These are phyloP conservation scores for Hippocampus comes DNA, from an alignment of 2,113 vertebrate species.

Conservation along the genomic window DNA sequence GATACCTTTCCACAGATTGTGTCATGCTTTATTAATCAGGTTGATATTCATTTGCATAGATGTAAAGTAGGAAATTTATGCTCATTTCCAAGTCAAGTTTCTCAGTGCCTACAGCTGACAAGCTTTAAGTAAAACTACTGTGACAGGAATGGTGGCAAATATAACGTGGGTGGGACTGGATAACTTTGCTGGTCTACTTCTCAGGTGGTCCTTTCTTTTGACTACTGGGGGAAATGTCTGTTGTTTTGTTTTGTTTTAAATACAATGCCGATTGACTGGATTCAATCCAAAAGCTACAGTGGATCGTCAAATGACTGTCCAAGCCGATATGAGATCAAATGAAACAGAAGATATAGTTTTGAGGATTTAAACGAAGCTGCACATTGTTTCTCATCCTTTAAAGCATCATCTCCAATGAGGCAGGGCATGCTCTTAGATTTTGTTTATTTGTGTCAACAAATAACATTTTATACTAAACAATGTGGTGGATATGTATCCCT, in stretches of 20 bases:
- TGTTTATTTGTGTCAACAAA: constrained; percentile 49
- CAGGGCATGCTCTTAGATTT: constrained; percentile 41
- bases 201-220: constrained; percentile 31
- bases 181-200: constrained; percentile 29
- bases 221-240: constrained; percentile 45
- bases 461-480: constrained; percentile 35
- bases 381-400: constrained; percentile 16
- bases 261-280: neutral
- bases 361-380: constrained; percentile 28
- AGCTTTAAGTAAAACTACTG: constrained; percentile 69
- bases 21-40: neutral
- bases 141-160: constrained; percentile 55
- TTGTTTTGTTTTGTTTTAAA: constrained; percentile 7
- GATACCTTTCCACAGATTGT: neutral
- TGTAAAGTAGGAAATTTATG: neutral
- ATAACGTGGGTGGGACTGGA: constrained; percentile 19
- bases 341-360: constrained; percentile 15
- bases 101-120: constrained; percentile 55
- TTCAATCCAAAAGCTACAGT: neutral
- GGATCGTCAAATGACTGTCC: neutral
- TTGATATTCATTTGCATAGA: neutral
- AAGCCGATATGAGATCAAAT: neutral
- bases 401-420: neutral
- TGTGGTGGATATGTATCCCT: constrained; percentile 24
- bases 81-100: constrained; percentile 15